A percentile compares a stretch with the other conserved stretches of the same genome.
These are phyloP conservation scores for Masticophis lateralis DNA, from an alignment of 2,797 vertebrate species.

Conservation along the genomic window DNA sequence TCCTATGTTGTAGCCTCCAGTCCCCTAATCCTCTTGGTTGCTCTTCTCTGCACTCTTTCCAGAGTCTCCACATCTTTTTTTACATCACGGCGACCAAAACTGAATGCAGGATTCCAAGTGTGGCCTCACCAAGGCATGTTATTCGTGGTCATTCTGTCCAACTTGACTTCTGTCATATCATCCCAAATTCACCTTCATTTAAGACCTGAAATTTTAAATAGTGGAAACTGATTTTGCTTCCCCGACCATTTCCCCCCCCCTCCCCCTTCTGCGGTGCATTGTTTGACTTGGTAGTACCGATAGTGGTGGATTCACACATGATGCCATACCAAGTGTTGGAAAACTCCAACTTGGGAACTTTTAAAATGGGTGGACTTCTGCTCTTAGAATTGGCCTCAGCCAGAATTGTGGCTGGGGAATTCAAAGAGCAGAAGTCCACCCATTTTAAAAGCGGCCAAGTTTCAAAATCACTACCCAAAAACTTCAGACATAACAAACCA, in stretches of 20 bases:
- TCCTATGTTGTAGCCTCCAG: no score
- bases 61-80: no score
- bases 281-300: background rate
- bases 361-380: background rate
- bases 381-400: background rate
- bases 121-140: no score
- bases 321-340: background rate
- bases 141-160: no score
- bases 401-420: background rate
- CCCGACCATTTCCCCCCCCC: accelerated
- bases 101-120: no score
- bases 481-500: background rate
- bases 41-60: no score
- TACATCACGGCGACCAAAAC: no score
- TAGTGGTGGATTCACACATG: background rate
- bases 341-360: background rate
- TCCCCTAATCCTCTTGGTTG: no score
- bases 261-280: background rate
- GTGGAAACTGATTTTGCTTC: background rate
- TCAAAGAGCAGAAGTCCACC: no score
- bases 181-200: no score
- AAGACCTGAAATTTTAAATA: background rate
- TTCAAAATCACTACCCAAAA: background rate
- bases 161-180: no score
- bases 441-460: background rate